Base-by-base conservation (phyloP, 2,797 vertebrate species). In the Simalia tracyae region DNA sequence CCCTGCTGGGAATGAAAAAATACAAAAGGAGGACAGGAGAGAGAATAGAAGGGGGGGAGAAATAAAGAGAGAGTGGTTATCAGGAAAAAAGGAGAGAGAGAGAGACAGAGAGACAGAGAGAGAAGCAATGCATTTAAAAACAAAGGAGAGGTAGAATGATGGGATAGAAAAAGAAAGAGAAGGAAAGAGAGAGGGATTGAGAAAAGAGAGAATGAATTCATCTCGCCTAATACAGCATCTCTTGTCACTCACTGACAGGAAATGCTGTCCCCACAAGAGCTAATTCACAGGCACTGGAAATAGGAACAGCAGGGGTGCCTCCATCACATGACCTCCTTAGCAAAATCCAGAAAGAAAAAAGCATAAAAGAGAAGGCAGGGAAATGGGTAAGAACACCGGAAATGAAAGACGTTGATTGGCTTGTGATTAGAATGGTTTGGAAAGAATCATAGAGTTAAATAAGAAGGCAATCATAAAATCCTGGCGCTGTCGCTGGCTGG, bases 1-100 rank as follows among this genome's bases (percentile, higher is more conserved):
- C 95, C 97, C 97, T 97, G 97, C 97, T 97, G 97, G 95, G 96
- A 96, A 95, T 95, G 96, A 96, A 97, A 97, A 96, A 97, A 97
- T 96, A 96, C 95, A 96, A 96, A 81, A 96, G 96, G 95, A 96
- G 95, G 96, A 96, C 94, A 95, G 92, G 95, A 95, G 95, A 96
- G 96, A 96, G 95, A 96, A 96, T 95, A 93, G 95, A 94, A 94
- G 94, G 96, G 95, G 94, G 94, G 95, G 94, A 87, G 93, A 92
- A 12, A 68, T 28, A 56, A 60, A 60, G 60, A 84, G 92, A 93
- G 94, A 95, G 96, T 95, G 94, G 95, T 95, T 92, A 84, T 87
- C 90, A 95, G 94, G 95, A 0, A 66, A 61, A 72, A 89, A 1
- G 14, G 59, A 26, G 31, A 50, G 12, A 15, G 59, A 91, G 94